Percentiles rank a stretch among this genome's conserved stretches.
These are phyloP conservation scores for Paragorgia papillata DNA, from an alignment of 92 coral and sea anemone genomes.

Conservation along the genomic window DNA sequence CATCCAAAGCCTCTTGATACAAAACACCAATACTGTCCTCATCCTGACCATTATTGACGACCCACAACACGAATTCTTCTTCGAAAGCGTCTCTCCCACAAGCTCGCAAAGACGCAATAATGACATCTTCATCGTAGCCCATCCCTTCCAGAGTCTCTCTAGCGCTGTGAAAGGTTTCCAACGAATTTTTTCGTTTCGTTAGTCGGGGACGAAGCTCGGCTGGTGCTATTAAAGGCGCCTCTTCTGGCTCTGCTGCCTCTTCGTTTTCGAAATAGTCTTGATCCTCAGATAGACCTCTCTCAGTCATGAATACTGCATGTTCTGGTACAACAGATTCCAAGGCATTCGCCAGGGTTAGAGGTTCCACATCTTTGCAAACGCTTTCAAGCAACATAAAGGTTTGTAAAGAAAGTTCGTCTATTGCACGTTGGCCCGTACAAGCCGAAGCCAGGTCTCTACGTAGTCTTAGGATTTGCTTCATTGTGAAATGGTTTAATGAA, in stretches of 20 bases:
- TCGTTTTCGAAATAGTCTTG: neutral
- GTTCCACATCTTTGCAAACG: constrained; percentile 66
- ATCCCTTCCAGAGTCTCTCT: too few species aligned
- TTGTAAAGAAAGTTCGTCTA: constrained; percentile 52
- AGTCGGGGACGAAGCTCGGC: too few species aligned
- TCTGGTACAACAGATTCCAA: neutral
- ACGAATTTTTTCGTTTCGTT: too few species aligned
- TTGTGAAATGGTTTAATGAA: constrained; percentile 41
- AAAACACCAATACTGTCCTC: constrained; percentile 47
- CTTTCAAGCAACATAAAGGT: constrained; percentile 72
- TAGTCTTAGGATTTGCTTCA: constrained; percentile 69
- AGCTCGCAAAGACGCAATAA: too few species aligned
- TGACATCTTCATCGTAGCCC: too few species aligned
- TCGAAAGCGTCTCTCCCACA: too few species aligned
- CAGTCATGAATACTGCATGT: neutral
- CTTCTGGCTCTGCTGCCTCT: neutral
- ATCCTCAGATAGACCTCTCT: neutral
- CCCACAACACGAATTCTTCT: constrained; percentile 54
- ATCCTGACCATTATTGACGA: constrained; percentile 47
- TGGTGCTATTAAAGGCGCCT: constrained; percentile 33
- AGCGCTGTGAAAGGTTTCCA: too few species aligned
- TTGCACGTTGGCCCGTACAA: constrained; percentile 28
- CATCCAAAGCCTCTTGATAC: constrained; percentile 59
- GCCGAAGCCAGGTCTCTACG: constrained; percentile 65
- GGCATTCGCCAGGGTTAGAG: constrained; percentile 39